phyloP scores from a whole-genome alignment of 2,797 vertebrate species.

The Enteromius unitaeniatus region DNA sequence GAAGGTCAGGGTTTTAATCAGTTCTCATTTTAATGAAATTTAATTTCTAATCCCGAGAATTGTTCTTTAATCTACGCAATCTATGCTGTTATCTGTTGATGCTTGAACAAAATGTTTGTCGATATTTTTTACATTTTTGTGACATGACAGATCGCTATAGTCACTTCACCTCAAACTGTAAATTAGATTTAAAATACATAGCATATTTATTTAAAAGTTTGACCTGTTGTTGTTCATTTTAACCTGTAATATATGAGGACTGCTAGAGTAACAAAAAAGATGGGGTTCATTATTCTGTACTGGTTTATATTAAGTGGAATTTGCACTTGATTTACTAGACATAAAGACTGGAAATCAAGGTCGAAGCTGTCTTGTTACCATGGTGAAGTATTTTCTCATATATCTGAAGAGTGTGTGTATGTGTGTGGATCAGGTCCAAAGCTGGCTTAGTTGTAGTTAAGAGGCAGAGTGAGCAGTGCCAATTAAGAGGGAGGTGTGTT shows the following conservation, averaged over 20 bases:
- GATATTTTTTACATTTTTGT: not conserved
- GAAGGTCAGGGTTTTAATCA: no score
- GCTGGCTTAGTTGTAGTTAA: conserved; percentile 36
- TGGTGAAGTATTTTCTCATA: conserved; percentile 59
- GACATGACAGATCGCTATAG: not conserved
- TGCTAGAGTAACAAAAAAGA: conserved; percentile 3
- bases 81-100: not conserved
- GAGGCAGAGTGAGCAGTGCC: conserved; percentile 38
- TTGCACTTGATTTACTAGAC: conserved; percentile 51
- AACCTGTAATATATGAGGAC: not conserved
- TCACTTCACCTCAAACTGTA: not conserved
- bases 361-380: conserved; percentile 55
- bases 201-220: not conserved
- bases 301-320: conserved; percentile 15
- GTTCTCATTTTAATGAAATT: no score
- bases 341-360: conserved; percentile 60
- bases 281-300: conserved; percentile 1
- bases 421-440: conserved; percentile 38
- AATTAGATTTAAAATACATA: not conserved
- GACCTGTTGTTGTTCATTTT: not conserved
- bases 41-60: no score
- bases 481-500: conserved; percentile 38
- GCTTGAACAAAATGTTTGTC: not conserved
- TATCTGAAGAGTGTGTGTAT: conserved; percentile 18
- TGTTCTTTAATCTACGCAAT: not conserved